Evolutionary conservation across 1,140 invertebrate genomes (phyloP).

Genomic region (Zaprionus camerounensis): DNA sequence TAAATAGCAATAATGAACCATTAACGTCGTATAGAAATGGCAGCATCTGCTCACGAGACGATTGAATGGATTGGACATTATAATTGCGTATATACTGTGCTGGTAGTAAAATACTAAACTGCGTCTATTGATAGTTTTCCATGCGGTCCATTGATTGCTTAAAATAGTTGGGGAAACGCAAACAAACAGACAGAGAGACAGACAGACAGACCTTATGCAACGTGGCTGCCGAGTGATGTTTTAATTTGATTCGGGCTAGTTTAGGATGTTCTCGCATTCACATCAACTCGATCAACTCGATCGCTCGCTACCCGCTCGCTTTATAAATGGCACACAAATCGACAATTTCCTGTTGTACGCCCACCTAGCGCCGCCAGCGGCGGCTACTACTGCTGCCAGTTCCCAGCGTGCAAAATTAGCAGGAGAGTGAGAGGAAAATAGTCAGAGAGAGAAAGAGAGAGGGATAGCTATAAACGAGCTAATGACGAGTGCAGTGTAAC

Average conservation of each 20-base stretch:
- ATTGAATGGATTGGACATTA: constrained; percentile 4
- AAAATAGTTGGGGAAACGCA: constrained; percentile 23
- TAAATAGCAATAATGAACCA: constrained; percentile 26
- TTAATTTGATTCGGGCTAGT: constrained; percentile 19
- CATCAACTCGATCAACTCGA: constrained; percentile 43
- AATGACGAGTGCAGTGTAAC: constrained; percentile 3
- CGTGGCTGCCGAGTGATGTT: neutral
- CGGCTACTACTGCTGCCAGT: neutral
- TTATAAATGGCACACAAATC: constrained; percentile 60
- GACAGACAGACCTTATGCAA: constrained; percentile 32
- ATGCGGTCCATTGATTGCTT: constrained; percentile 27
- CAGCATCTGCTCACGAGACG: neutral
- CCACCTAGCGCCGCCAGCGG: constrained; percentile 40
- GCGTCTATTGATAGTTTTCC: constrained; percentile 28
- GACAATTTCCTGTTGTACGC: constrained; percentile 62
- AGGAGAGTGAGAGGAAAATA: neutral
- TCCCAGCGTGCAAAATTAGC: constrained; percentile 40
- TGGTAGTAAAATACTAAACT: constrained; percentile 1
- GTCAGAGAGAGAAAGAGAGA: neutral
- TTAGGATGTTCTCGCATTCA: constrained; percentile 35
- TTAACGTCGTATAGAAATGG: constrained; percentile 20
- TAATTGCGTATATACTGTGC: constrained; percentile 7
- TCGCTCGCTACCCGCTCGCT: constrained; percentile 21
- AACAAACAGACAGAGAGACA: neutral
- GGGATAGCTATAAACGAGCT: neutral